phyloP scores from a whole-genome alignment of 2,888 invertebrate species.

The Watsonalla cultraria region DNA sequence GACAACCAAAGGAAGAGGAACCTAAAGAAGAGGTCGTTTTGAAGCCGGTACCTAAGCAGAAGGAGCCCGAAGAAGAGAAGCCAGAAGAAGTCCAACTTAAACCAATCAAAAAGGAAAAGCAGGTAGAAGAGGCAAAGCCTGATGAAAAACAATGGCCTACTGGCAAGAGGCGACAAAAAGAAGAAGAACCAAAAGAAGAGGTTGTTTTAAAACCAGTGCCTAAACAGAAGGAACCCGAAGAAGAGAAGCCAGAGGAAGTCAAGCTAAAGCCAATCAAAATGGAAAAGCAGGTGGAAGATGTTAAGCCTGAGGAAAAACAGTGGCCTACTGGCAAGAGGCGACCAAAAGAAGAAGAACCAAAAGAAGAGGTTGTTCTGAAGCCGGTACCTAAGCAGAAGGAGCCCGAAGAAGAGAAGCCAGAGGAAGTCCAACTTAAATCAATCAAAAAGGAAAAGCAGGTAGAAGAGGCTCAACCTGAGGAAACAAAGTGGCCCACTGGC shows the following conservation, averaged over 20 bases:
- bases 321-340: conserved; percentile 32
- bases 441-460: conserved; percentile 41
- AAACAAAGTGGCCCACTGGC: conserved; percentile 47
- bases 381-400: conserved; percentile 31
- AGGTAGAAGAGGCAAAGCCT: conserved; percentile 41
- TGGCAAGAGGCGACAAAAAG: conserved; percentile 33
- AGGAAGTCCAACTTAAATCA: conserved; percentile 47
- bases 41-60: conserved; percentile 51
- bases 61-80: conserved; percentile 38
- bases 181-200: conserved; percentile 30
- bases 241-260: conserved; percentile 46
- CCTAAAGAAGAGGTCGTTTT: conserved; percentile 63
- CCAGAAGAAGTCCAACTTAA: conserved; percentile 39
- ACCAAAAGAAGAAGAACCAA: conserved; percentile 37
- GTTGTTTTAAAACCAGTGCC: conserved; percentile 55
- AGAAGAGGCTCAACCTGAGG: conserved; percentile 43
- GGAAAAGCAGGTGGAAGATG: conserved; percentile 24
- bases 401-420: conserved; percentile 47
- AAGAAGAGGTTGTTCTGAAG: conserved; percentile 35
- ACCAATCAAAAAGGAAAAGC: conserved; percentile 20
- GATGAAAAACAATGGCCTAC: conserved; percentile 45
- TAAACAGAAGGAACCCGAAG: conserved; percentile 14
- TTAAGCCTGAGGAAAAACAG: conserved; percentile 29
- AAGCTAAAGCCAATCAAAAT: conserved; percentile 47
- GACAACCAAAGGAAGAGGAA: conserved; percentile 47